Evolutionary conservation across 1,140 invertebrate genomes (phyloP), one percentile per base, ranked within the genome.

Genomic region (Trypoxylus dichotomus): DNA sequence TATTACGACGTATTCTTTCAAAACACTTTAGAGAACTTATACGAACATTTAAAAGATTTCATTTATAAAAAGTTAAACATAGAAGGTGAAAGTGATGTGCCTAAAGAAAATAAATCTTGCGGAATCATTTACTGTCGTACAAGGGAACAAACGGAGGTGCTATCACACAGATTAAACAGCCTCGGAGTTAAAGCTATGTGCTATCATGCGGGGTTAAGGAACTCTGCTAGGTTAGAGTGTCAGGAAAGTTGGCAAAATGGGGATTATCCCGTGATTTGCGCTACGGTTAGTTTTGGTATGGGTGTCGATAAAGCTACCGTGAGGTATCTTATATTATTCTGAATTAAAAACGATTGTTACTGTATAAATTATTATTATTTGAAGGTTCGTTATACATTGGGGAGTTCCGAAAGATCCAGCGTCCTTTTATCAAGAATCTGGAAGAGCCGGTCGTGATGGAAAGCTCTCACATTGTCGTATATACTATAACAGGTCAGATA

Each of bases 221-320:
- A 87, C 41, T 86, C 88, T 8, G 91, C 92, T 77, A 89, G 92
- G 78, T 90, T 91, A 74, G 86, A 88, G 72, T 90, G 92, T 47
- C 95, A 97, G 86, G 91, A 94, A 83, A 88, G 91, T 75, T 96
- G 95, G 93, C 93, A 94, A 75, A 88, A 87, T 58, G 95, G 95
- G n/a, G 90, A 91, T 76, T 89, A 91, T 79, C 89, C 95, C 80
- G 94, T 96, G 60, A 94, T 97, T 78, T 94, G 96, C 75, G 96
- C 96, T 1, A 98, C 96, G 0, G 93, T 98, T 63, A 98, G 97
- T 79, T 99, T 99, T 89, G 97, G 97, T 29, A 98, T 99, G 97
- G 97, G 97, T 58, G 97, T 99, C 41, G 97, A 99, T 85, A 98
- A 99, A 86, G 92, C 95, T 79, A 90, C 95, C 81, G 97, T 99